These are phyloP conservation scores for Saccopteryx bilineata DNA, from an alignment of 2,113 vertebrate species.

Conservation along the genomic window DNA sequence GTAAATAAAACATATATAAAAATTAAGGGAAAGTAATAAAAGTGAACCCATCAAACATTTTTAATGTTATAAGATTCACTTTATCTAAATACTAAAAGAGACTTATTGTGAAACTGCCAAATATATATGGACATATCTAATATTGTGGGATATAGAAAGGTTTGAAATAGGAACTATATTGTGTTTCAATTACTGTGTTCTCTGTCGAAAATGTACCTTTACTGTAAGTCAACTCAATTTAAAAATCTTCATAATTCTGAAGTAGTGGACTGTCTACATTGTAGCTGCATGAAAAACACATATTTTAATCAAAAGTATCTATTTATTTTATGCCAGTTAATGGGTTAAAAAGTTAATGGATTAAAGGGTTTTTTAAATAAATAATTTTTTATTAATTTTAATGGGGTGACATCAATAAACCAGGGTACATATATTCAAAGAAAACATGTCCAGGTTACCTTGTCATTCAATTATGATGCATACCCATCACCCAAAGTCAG, in stretches of 20 bases:
- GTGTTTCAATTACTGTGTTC: neutral
- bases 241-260: neutral
- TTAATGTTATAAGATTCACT: neutral
- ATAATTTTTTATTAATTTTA: no score
- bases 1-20: neutral
- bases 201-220: slow-evolving; percentile 36
- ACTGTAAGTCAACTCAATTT: neutral
- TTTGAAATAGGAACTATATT: neutral
- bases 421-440: no score
- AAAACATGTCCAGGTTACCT: no score
- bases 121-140: neutral
- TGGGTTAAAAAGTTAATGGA: neutral
- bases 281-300: neutral
- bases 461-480: no score
- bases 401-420: no score
- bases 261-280: neutral
- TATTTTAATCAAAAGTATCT: slow-evolving; percentile 39
- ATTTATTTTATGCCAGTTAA: neutral
- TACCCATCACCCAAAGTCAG: no score
- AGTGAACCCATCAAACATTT: neutral
- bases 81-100: slow-evolving; percentile 13
- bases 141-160: neutral
- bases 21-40: slow-evolving; percentile 3
- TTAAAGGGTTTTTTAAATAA: neutral
- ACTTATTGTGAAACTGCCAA: neutral